Base-by-base conservation (phyloP, 2,113 vertebrate genomes). In the Limnothrissa miodon region DNA sequence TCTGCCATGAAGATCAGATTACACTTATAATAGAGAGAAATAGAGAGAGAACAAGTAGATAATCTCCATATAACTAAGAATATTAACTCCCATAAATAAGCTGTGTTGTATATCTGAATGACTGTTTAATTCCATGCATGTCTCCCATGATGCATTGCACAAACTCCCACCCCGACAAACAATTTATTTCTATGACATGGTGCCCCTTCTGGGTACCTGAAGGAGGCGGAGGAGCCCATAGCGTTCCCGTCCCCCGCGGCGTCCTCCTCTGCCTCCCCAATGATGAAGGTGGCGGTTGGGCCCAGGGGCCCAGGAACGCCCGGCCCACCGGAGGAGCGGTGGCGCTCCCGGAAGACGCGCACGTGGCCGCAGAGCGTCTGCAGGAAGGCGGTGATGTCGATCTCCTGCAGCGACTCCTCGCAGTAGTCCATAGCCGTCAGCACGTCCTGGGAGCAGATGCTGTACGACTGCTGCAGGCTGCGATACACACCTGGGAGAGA, bases 341-440 rank as follows among this genome's bases (percentile, higher is more conserved):
- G 62, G 0, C 93, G 92, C 83, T 96, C 95, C 44, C 92, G 89
- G 86, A 96, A 97, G 0, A 87, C 90, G 78, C 95, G 92, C 17
- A 97, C 93, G 0, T 99, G 97, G 86, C 96, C 97, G 83, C 98
- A 99, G n/a, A 99, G 93, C 0, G 97, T 96, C 66, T 97, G 94
- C 84, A 99, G 93, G 87, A 98, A 99, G 82, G 95, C 89, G 13
- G 96, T 98, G 94, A 99, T 95, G 86, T 99, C 98, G 0, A 99
- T 95, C 92, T 99, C 98, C 88, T 99, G 97, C 5, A 99, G 94
- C 0, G 97, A 96, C 82, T 99, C 98, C 88, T 99, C 98, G 88
- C 98, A 99, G 92, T 97, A 98, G 90, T 99, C 98, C 91, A 98
- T 96, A 2, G 98, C 97, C 70, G 95, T 95, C 81, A 99, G 94